Conservation (phyloP, 2,888 invertebrate species). For the Celastrina argiolus region DNA sequence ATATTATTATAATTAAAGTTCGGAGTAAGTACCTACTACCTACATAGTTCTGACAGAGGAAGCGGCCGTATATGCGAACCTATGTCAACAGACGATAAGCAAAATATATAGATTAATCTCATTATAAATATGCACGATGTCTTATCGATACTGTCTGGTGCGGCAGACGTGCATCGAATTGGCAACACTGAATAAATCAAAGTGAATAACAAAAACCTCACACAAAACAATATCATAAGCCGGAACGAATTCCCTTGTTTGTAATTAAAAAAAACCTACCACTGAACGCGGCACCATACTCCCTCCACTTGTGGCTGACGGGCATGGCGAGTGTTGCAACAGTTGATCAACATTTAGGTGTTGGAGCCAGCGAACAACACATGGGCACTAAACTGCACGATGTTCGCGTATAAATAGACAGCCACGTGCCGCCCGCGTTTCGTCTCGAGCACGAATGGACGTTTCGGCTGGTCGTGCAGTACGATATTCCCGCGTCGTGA, state of each 20-base stretch:
- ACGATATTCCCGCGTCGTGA: constrained; percentile 46
- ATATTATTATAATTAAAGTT: neutral
- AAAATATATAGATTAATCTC: neutral
- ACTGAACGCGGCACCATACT: constrained; percentile 71
- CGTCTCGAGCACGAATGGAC: constrained; percentile 62
- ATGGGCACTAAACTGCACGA: constrained; percentile 45
- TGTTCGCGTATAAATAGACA: constrained; percentile 58
- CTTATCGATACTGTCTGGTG: neutral
- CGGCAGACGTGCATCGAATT: neutral
- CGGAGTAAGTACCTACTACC: too few relatives aligned
- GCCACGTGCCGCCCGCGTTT: constrained; percentile 68
- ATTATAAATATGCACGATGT: neutral
- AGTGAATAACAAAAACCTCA: neutral
- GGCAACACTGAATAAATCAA: neutral
- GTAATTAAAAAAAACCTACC: constrained; percentile 50
- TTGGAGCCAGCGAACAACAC: constrained; percentile 42
- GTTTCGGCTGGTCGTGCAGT: constrained; percentile 38
- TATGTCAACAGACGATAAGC: constrained; percentile 3
- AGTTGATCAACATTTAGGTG: constrained; percentile 64
- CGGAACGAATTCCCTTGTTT: neutral
- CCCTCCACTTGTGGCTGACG: constrained; percentile 68
- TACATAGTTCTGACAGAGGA: neutral
- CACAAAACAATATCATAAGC: neutral
- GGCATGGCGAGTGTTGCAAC: constrained; percentile 57
- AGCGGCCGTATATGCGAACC: neutral